Evolutionary conservation across 1,140 invertebrate genomes (phyloP).

Genomic region (Microvelia longipes): DNA sequence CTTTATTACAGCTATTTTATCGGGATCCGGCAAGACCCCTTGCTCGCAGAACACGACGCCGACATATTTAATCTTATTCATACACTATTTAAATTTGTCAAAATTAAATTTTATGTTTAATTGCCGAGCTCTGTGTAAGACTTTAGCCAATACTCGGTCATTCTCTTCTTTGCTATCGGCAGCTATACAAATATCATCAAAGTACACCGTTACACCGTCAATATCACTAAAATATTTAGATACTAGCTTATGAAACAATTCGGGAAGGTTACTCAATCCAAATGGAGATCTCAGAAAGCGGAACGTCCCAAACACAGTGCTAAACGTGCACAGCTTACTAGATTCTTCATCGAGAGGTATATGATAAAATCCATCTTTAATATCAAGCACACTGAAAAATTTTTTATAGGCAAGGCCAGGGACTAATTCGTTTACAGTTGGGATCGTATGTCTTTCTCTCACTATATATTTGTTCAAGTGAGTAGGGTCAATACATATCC

Average conservation of each 20-base stretch:
- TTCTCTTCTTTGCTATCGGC: slow-evolving; percentile 16
- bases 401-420: slow-evolving; percentile 4
- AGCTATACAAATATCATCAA: slow-evolving; percentile 28
- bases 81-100: slow-evolving; percentile 25
- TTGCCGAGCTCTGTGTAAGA: slow-evolving; percentile 24
- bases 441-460: slow-evolving; percentile 7
- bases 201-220: slow-evolving; percentile 18
- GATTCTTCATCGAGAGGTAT: neutral
- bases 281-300: slow-evolving; percentile 15
- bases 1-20: slow-evolving; percentile 28
- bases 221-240: slow-evolving; percentile 12
- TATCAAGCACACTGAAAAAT: slow-evolving; percentile 2
- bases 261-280: slow-evolving; percentile 14
- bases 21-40: slow-evolving; percentile 27
- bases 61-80: slow-evolving; percentile 26
- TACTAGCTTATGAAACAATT: slow-evolving; percentile 15
- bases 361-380: slow-evolving; percentile 6
- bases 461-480: slow-evolving; percentile 23
- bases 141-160: slow-evolving; percentile 18
- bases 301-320: too few relatives aligned
- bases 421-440: slow-evolving; percentile 4
- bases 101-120: slow-evolving; percentile 29
- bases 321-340: slow-evolving; percentile 6
- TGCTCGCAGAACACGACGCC: slow-evolving; percentile 24
- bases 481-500: slow-evolving; percentile 31